phyloP scores from a whole-genome alignment of 2,797 vertebrate genomes.

The Neoniphon sammara region DNA sequence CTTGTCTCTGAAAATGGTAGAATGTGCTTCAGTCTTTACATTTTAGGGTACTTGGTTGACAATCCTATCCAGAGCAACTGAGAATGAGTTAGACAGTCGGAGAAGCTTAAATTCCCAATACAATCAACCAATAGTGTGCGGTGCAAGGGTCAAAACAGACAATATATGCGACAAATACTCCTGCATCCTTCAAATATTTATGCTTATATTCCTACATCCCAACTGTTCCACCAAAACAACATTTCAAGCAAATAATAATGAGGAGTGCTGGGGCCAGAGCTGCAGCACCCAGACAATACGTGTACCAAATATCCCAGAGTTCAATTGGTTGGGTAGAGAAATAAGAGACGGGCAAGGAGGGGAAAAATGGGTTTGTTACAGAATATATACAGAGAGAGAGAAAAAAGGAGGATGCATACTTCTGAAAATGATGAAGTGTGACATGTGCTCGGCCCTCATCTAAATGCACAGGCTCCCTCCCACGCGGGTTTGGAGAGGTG shows the following conservation, averaged over 20 bases:
- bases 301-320: constrained; percentile 10
- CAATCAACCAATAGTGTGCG: not conserved
- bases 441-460: constrained; percentile 48
- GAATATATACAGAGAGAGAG: constrained; percentile 20
- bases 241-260: constrained; percentile 30
- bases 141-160: constrained; percentile 26
- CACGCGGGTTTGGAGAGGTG: constrained; percentile 47
- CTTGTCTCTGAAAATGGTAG: not conserved
- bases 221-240: constrained; percentile 25
- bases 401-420: constrained; percentile 31
- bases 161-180: constrained; percentile 27
- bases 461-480: constrained; percentile 45
- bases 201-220: constrained; percentile 36
- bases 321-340: constrained; percentile 6
- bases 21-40: not conserved
- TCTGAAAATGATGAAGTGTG: constrained; percentile 63
- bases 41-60: not conserved
- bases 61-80: not conserved
- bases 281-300: constrained; percentile 21
- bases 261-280: constrained; percentile 6
- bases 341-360: constrained; percentile 9
- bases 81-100: too few species aligned
- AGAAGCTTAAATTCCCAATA: not conserved
- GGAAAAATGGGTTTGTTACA: constrained; percentile 14
- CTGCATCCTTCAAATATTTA: constrained; percentile 20